These are phyloP conservation scores for Carcinoscorpius rotundicauda DNA, from an alignment of 1,140 invertebrate species.

Conservation along the genomic window DNA sequence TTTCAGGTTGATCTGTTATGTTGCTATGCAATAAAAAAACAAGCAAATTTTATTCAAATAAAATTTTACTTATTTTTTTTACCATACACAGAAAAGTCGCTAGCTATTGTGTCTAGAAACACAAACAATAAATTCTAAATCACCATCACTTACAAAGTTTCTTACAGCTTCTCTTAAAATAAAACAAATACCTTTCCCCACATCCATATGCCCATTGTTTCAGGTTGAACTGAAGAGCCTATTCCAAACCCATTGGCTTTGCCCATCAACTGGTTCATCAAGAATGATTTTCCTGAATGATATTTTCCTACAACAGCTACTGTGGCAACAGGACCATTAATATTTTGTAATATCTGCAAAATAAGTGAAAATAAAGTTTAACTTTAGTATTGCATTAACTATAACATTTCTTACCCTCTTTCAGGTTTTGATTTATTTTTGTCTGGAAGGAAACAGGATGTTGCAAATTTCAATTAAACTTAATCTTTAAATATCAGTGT, in stretches of 20 bases:
- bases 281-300: slow-evolving; percentile 25
- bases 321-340: slow-evolving; percentile 17
- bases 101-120: no score
- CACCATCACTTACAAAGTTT: background rate
- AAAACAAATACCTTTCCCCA: slow-evolving; percentile 21
- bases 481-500: no score
- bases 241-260: slow-evolving; percentile 24
- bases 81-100: no score
- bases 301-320: slow-evolving; percentile 25
- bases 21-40: no score
- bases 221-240: slow-evolving; percentile 20
- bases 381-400: no score
- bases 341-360: slow-evolving; percentile 16
- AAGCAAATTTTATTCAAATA: no score
- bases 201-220: slow-evolving; percentile 27
- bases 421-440: no score
- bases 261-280: slow-evolving; percentile 26
- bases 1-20: slow-evolving; percentile 12
- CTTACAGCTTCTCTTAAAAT: background rate
- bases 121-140: background rate
- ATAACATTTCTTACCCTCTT: no score
- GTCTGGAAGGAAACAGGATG: no score
- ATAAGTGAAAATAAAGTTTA: background rate
- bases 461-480: no score
- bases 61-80: no score